Evolutionary conservation across 2,797 vertebrate genomes (phyloP).

Genomic region (Lithobates pipiens): DNA sequence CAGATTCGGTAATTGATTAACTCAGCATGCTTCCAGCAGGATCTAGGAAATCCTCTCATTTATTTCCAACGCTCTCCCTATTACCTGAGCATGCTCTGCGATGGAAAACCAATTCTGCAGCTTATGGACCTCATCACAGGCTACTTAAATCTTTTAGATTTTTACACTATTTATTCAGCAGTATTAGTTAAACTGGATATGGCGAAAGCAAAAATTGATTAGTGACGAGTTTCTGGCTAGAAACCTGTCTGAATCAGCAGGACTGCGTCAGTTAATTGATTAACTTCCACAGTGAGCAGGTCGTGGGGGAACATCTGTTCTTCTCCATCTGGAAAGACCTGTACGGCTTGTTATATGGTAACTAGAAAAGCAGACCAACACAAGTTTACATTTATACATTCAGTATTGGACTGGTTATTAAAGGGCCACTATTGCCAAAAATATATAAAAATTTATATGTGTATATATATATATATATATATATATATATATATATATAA

Average conservation of each 20-base stretch:
- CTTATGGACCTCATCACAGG: conserved; percentile 2
- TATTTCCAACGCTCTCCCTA: not conserved
- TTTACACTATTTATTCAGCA: conserved; percentile 4
- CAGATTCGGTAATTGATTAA: conserved; percentile 46
- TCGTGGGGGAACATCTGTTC: conserved; percentile 53
- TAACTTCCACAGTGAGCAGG: conserved; percentile 28
- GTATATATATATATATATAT: too few relatives aligned
- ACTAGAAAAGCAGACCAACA: not conserved
- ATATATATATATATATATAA: too few relatives aligned
- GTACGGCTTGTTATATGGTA: not conserved
- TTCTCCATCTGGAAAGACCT: conserved; percentile 16
- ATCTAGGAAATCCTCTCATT: not conserved
- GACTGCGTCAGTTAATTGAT: conserved; percentile 43
- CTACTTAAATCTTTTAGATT: conserved; percentile 29
- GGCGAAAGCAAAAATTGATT: conserved; percentile 24
- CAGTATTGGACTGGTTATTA: not conserved
- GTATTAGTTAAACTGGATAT: conserved; percentile 11
- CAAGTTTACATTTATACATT: not conserved
- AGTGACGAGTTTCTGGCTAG: conserved; percentile 36
- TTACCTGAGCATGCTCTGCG: not conserved
- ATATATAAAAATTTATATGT: not conserved
- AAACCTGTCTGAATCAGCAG: conserved; percentile 52
- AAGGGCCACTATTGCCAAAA: not conserved
- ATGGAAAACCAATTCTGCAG: not conserved
- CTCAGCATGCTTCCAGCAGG: not conserved